A percentile compares a stretch with the other conserved stretches of the same genome.
phyloP scores from a whole-genome alignment of 2,888 invertebrate species.

The Drosophila greeni region DNA sequence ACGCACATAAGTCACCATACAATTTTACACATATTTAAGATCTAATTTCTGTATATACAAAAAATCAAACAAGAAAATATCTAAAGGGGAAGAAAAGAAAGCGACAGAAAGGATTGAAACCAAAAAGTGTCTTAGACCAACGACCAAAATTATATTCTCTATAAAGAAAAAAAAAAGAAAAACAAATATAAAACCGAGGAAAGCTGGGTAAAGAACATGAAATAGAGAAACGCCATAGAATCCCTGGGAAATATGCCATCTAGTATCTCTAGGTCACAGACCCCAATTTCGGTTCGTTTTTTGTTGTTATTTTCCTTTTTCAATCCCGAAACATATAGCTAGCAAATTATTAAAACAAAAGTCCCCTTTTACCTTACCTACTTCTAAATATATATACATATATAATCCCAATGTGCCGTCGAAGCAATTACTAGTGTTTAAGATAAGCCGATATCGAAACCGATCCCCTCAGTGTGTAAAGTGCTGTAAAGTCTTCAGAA shows the following conservation, averaged over 20 bases:
- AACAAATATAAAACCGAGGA: conserved; percentile 12
- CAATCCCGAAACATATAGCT: conserved; percentile 20
- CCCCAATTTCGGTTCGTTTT: conserved; percentile 27
- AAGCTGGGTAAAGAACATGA: conserved; percentile 36
- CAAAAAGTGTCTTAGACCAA: conserved; percentile 71
- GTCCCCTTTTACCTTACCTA: conserved; percentile 3
- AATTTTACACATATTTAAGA: conserved; percentile 45
- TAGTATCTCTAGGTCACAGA: conserved; percentile 14
- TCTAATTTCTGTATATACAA: conserved; percentile 64
- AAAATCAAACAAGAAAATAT: conserved; percentile 28
- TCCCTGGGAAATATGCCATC: conserved; percentile 31
- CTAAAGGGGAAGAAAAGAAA: conserved; percentile 17
- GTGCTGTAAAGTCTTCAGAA: conserved; percentile 44
- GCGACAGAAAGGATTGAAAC: conserved; percentile 55
- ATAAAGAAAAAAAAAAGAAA: conserved; percentile 24
- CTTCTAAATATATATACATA: not conserved
- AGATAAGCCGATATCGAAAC: conserved; percentile 52
- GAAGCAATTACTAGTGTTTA: conserved; percentile 76
- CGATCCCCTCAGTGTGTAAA: conserved; percentile 27
- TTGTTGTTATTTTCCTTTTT: conserved; percentile 2
- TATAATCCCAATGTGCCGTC: conserved; percentile 61
- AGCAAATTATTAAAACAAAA: conserved; percentile 20
- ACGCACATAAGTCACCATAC: conserved; percentile 69
- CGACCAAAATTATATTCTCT: conserved; percentile 62
- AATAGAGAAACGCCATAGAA: conserved; percentile 31